Evolutionary conservation across 2,888 invertebrate genomes (phyloP).

Genomic region (Melanotus villosus): DNA sequence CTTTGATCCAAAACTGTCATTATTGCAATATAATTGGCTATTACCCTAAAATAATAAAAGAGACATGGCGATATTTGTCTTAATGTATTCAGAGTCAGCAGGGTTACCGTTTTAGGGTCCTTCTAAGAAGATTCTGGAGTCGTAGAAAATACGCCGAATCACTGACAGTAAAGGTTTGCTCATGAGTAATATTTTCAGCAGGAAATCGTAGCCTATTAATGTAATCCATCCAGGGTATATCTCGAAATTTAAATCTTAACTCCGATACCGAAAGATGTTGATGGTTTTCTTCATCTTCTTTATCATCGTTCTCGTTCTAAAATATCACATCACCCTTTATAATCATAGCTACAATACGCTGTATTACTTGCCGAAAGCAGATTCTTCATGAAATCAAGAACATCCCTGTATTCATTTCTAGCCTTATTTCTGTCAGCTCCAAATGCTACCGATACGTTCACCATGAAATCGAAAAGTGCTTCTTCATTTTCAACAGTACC

Average conservation of each 20-base stretch:
- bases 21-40: slow-evolving; percentile 65
- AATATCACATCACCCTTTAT: no score
- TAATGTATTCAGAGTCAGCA: no score
- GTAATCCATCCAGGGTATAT: slow-evolving; percentile 62
- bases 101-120: slow-evolving; percentile 62
- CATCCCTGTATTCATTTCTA: slow-evolving; percentile 58
- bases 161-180: slow-evolving; percentile 61
- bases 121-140: slow-evolving; percentile 57
- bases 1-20: slow-evolving; percentile 59
- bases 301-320: slow-evolving; percentile 29
- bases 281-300: slow-evolving; percentile 41
- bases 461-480: slow-evolving; percentile 56
- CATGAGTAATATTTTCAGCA: slow-evolving; percentile 55
- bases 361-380: slow-evolving; percentile 60
- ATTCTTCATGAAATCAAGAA: slow-evolving; percentile 59
- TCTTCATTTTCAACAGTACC: slow-evolving; percentile 25
- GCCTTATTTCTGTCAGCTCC: slow-evolving; percentile 57
- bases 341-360: no score
- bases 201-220: slow-evolving; percentile 60
- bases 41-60: slow-evolving; percentile 60
- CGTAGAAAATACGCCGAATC: slow-evolving; percentile 60
- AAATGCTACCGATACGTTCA: slow-evolving; percentile 60
- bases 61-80: no score
- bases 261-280: slow-evolving; percentile 68
- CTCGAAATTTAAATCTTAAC: slow-evolving; percentile 68